phyloP scores from a whole-genome alignment of 2,113 vertebrate genomes.

The Danionella cerebrum region DNA sequence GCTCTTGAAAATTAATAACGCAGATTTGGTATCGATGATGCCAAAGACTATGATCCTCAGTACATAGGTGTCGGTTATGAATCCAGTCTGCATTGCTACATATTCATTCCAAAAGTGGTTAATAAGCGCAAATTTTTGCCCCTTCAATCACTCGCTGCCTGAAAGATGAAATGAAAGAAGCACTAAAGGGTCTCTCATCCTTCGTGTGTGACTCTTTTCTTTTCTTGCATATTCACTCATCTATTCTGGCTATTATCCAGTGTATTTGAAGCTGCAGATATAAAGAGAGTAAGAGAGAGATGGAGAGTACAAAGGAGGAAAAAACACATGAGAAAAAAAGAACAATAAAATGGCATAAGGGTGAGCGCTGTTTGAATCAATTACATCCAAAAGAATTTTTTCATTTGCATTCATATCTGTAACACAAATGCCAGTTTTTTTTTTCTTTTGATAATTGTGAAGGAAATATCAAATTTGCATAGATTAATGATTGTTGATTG shows the following conservation, averaged over 20 bases:
- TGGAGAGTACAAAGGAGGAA: background rate
- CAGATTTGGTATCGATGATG: too few relatives aligned
- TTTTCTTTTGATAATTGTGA: constrained; percentile 86
- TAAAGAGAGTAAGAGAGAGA: constrained; percentile 42
- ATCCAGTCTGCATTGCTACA: background rate
- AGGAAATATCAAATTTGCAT: constrained; percentile 99
- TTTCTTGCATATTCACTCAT: constrained; percentile 24
- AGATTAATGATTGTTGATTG: constrained; percentile 99
- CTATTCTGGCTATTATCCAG: constrained; percentile 53
- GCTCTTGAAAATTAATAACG: too few relatives aligned
- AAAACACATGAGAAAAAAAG: constrained; percentile 49
- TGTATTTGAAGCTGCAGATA: constrained; percentile 61
- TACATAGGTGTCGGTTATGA: background rate
- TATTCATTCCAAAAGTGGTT: constrained; percentile 25
- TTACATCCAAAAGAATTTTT: constrained; percentile 72
- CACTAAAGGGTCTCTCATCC: constrained; percentile 40
- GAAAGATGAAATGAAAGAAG: constrained; percentile 54
- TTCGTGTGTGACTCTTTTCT: constrained; percentile 15
- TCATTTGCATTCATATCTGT: constrained; percentile 73
- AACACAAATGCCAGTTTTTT: constrained; percentile 83
- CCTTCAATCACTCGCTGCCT: constrained; percentile 21
- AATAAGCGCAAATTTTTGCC: constrained; percentile 32
- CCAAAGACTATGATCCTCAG: constrained; percentile 15
- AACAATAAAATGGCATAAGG: constrained; percentile 59
- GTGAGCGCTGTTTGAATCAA: constrained; percentile 66